Percentiles rank a stretch among this genome's conserved stretches.
Conservation (phyloP, 2,113 vertebrate genomes). For the Tragelaphus strepsiceros region DNA sequence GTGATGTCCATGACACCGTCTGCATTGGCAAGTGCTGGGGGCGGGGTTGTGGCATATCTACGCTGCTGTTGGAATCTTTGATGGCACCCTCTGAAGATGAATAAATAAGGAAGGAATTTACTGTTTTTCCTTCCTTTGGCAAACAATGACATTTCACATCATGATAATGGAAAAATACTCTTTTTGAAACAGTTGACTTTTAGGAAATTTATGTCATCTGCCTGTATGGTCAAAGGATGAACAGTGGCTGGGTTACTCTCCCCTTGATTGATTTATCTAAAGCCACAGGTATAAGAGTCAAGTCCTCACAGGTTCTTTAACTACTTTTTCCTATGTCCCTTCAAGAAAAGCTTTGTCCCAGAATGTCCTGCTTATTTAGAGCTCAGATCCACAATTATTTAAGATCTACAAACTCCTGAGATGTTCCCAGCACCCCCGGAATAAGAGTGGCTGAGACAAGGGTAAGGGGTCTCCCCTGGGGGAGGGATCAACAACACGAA, state of each 20-base stretch:
- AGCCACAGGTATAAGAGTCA: not conserved
- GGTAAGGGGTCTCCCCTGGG: not conserved
- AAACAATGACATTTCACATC: constrained; percentile 52
- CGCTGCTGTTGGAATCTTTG: not conserved
- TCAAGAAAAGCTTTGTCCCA: not conserved
- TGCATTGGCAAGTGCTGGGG: not conserved
- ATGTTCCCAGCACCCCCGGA: not conserved
- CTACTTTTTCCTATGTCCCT: not conserved
- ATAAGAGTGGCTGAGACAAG: not conserved
- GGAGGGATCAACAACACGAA: not conserved
- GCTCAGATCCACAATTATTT: not conserved
- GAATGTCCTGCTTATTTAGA: not conserved
- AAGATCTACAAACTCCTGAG: not conserved
- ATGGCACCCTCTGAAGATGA: constrained; percentile 43
- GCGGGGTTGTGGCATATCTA: not conserved
- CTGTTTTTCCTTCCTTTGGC: constrained; percentile 50
- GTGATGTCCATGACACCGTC: fast-evolving
- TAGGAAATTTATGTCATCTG: not conserved
- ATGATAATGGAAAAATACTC: constrained; percentile 44
- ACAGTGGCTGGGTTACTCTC: not conserved
- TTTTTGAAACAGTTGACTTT: constrained; percentile 39
- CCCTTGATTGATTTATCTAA: not conserved
- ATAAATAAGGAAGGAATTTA: constrained; percentile 57
- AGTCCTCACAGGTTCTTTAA: not conserved
- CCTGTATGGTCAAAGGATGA: not conserved